Conservation (phyloP, 2,113 vertebrate species). For the Miniopterus natalensis region DNA sequence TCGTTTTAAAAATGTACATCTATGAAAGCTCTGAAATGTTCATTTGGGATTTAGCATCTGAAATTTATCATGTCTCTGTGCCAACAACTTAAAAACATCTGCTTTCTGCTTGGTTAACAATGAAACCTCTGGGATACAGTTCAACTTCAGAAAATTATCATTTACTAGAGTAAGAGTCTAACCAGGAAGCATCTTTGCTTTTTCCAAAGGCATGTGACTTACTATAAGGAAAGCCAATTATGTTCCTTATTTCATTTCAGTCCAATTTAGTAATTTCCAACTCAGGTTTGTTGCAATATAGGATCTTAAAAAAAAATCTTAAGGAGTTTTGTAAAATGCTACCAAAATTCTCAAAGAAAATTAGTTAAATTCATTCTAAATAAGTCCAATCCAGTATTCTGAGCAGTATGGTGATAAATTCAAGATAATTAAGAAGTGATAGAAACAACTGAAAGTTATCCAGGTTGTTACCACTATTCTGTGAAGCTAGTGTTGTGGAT, state of each 20-base stretch:
- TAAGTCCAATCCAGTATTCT: neutral
- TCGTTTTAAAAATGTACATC: constrained; percentile 34
- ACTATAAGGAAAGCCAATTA: constrained; percentile 36
- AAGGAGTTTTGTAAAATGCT: neutral
- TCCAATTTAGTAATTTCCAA: constrained; percentile 37
- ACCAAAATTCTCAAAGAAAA: constrained; percentile 18
- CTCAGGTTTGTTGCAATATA: neutral
- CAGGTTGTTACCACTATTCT: neutral
- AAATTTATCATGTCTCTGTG: constrained; percentile 45
- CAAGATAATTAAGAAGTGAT: neutral
- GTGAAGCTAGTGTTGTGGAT: neutral
- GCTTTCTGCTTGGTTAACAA: neutral
- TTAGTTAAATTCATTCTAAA: constrained; percentile 3
- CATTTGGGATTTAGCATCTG: constrained; percentile 19
- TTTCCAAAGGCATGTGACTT: neutral
- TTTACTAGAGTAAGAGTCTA: neutral
- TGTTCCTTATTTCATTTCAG: neutral
- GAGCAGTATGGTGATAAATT: neutral
- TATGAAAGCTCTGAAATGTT: constrained; percentile 41
- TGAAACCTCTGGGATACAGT: neutral
- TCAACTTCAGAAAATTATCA: neutral
- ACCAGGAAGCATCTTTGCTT: neutral
- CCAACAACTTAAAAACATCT: constrained; percentile 6
- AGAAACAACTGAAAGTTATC: neutral
- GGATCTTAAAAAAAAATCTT: neutral